Base-by-base conservation (phyloP, 92 coral and sea anemone genomes). In the Pocillopora grandis region DNA sequence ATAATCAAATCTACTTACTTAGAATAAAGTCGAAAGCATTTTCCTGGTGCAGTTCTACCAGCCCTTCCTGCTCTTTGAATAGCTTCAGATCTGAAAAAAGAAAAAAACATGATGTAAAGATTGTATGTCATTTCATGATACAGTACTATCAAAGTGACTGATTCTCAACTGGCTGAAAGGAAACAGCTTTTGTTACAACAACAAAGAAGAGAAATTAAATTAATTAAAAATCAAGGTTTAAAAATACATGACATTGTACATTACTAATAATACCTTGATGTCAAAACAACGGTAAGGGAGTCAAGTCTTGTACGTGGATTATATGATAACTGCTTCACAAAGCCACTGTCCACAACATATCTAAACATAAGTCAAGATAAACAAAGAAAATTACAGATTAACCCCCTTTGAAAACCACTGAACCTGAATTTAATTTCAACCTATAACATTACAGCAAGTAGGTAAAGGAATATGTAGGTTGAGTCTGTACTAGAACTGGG, bases 21-120 rank as follows among this genome's bases (percentile, higher is more conserved):
- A 36, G 97, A 80, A 64, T 87, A 93, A 70, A 95, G 90, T 9
- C 98, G 93, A 86, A 89, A 93, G 88, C 98, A 95, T 20, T 84
- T 90, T 49, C 98, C 98, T 35, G 94, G 86, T 17, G 91, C 85
- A 58, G 98, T 95, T 80, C 98, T 81, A 1, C 98, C 98, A 20
- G 98, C 98, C 71, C 98, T 88, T 11, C 98, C 98, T n/a, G 93
- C 85, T 81, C 98, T 93, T 72, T 95, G 98, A 48, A 92, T 87
- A 7, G 97, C 97, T 72, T 95, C 98, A 72, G 98, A 95, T 74
- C 98, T 95, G 31, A 70, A 56, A 76, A 74, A 17, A 31, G 9
- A 58, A 49, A 58, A 5, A 36, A 23, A 14, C 65, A 58, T 12
- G 55, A 48, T 27, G 0, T 64, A 19, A 19, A 19, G 68, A 64